Conservation (phyloP, 2,797 vertebrate genomes). For the Liasis olivaceus region DNA sequence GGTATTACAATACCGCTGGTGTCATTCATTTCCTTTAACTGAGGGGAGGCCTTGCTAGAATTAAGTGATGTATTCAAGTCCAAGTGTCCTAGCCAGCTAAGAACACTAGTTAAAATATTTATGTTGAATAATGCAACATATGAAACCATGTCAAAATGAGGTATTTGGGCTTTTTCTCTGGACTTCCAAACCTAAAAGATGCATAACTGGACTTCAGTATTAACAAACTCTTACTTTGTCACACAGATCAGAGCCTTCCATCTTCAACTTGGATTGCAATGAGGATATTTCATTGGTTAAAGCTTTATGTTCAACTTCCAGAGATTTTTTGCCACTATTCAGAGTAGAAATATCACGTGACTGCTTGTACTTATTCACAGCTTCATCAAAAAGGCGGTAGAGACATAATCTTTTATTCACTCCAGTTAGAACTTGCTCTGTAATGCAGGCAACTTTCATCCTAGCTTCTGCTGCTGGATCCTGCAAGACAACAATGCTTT, state of each 20-base stretch:
- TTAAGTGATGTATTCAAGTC: not conserved
- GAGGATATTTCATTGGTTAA: constrained; percentile 88
- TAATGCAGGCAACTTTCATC: constrained; percentile 99
- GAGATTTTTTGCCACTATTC: constrained; percentile 89
- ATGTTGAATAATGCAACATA: not conserved
- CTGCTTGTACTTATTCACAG: constrained; percentile 96
- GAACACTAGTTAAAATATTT: not conserved
- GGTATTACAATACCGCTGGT: not conserved
- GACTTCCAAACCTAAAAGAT: not conserved
- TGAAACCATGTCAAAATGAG: not conserved
- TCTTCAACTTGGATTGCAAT: constrained; percentile 91
- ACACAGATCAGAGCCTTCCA: constrained; percentile 93
- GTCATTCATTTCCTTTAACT: not conserved
- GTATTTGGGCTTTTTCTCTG: not conserved
- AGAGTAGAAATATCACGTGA: constrained; percentile 89
- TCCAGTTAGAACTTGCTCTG: constrained; percentile 94
- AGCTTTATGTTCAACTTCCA: constrained; percentile 91
- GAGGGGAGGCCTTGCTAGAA: not conserved
- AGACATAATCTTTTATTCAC: constrained; percentile 95
- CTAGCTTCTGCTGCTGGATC: constrained; percentile 96
- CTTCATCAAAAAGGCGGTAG: constrained; percentile 96
- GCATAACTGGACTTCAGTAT: too few relatives aligned
- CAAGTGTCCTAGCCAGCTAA: not conserved
- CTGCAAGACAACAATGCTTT: constrained; percentile 66
- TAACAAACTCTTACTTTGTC: constrained; percentile 83